phyloP scores from a whole-genome alignment of 2,888 invertebrate genomes.

The Cinara cedri region DNA sequence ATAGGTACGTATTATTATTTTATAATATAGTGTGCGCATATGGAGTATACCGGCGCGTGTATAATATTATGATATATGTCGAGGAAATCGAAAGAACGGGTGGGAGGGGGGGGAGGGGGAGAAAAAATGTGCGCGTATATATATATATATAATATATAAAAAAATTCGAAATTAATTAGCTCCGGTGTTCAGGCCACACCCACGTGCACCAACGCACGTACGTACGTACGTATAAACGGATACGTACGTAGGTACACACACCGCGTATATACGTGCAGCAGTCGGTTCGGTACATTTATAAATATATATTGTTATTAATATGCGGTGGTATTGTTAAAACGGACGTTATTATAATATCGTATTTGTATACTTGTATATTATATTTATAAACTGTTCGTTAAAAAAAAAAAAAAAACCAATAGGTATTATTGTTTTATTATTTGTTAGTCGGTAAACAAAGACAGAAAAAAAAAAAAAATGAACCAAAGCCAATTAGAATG shows the following conservation, averaged over 20 bases:
- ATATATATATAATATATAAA: no score
- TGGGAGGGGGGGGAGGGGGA: no score
- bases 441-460: no score
- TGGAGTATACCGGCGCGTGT: neutral
- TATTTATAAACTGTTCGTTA: no score
- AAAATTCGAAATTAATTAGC: slow-evolving; percentile 45
- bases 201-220: slow-evolving; percentile 11
- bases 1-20: no score
- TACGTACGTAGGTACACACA: slow-evolving; percentile 3
- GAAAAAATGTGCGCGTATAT: no score
- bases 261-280: neutral
- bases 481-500: slow-evolving; percentile 37
- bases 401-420: no score
- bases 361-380: neutral
- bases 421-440: no score
- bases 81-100: neutral
- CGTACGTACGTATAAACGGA: neutral
- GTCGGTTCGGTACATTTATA: neutral
- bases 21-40: no score
- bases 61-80: neutral
- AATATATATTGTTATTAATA: neutral
- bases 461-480: no score
- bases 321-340: neutral
- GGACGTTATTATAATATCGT: slow-evolving; percentile 1
- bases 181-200: slow-evolving; percentile 31